A percentile compares a stretch with the other conserved stretches of the same genome.
phyloP scores from a whole-genome alignment of 1,140 invertebrate species.

The Ips nitidus region DNA sequence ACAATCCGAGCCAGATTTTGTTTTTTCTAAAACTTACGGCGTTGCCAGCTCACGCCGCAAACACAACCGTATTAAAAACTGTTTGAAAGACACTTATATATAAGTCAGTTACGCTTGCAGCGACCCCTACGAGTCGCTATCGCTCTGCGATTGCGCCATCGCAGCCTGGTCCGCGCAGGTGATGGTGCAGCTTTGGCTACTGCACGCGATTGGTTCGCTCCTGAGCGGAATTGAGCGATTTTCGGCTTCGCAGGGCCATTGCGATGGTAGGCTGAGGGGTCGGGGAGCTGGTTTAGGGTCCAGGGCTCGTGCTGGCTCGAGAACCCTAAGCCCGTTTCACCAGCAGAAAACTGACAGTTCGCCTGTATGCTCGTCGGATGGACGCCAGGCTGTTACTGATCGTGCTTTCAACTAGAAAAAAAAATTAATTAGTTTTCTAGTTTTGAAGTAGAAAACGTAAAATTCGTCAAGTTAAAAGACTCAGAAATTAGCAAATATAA shows the following conservation, averaged over 20 bases:
- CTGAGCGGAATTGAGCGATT: constrained; percentile 32
- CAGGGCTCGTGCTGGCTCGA: constrained; percentile 44
- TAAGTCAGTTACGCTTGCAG: no score
- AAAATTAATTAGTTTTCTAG: constrained; percentile 10
- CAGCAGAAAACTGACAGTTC: constrained; percentile 74
- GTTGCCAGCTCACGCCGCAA: no score
- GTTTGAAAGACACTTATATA: no score
- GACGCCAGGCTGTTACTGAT: constrained; percentile 67
- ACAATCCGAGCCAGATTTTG: no score
- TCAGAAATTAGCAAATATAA: no score
- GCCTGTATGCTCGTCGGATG: constrained; percentile 66
- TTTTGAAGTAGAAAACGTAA: neutral
- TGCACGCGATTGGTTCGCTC: constrained; percentile 16
- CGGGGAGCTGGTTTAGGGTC: constrained; percentile 28
- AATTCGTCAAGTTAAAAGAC: no score
- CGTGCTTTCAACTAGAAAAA: constrained; percentile 64
- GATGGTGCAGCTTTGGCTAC: constrained; percentile 17
- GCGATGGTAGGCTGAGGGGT: constrained; percentile 40
- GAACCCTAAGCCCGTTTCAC: constrained; percentile 58
- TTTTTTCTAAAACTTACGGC: no score
- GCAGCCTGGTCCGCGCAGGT: constrained; percentile 2
- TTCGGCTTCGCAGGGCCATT: constrained; percentile 38
- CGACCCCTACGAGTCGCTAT: no score
- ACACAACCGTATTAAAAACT: no score
- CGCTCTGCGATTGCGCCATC: neutral